A percentile compares a stretch with the other conserved stretches of the same genome.
Evolutionary conservation across 2,113 vertebrate genomes (phyloP).

Genomic region (Prunella fulvescens): DNA sequence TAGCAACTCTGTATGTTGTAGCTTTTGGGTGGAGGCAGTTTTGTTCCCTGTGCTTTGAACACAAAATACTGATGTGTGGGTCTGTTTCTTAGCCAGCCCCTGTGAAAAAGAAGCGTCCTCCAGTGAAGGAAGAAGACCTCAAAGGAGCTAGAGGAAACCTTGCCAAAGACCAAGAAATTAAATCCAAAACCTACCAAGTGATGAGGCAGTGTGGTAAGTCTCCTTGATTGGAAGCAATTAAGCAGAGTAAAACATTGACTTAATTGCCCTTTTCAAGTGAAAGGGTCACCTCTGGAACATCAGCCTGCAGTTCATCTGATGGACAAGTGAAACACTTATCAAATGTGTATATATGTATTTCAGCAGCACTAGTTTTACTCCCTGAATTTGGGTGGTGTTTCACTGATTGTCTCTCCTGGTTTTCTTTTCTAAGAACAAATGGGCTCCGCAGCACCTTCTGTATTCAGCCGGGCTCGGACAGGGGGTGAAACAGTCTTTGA

Average conservation of each 20-base stretch:
- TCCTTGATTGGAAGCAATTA: not conserved
- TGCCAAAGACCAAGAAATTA: constrained; percentile 86
- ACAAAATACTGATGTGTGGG: not conserved
- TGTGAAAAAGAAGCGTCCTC: constrained; percentile 93
- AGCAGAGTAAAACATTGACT: not conserved
- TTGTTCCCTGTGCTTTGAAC: not conserved
- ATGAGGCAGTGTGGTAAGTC: constrained; percentile 91
- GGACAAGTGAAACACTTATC: not conserved
- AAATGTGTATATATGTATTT: not conserved
- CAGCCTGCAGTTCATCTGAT: not conserved
- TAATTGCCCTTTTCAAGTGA: not conserved
- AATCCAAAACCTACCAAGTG: constrained; percentile 98
- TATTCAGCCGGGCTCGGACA: constrained; percentile 84
- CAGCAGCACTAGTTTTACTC: not conserved
- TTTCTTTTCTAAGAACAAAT: constrained; percentile 79
- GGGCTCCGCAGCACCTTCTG: constrained; percentile 84
- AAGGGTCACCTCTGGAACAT: not conserved
- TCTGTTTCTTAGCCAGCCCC: constrained; percentile 58
- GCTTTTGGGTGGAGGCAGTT: not conserved
- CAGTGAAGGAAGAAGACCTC: constrained; percentile 92
- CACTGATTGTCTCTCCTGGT: not conserved
- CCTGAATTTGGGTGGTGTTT: accelerated
- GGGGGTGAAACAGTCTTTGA: constrained; percentile 86
- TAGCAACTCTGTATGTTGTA: not conserved
- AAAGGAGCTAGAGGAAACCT: constrained; percentile 92